A percentile compares a stretch with the other conserved stretches of the same genome.
Evolutionary conservation across 2,113 vertebrate genomes (phyloP).

Genomic region (Onychostruthus taczanowskii): DNA sequence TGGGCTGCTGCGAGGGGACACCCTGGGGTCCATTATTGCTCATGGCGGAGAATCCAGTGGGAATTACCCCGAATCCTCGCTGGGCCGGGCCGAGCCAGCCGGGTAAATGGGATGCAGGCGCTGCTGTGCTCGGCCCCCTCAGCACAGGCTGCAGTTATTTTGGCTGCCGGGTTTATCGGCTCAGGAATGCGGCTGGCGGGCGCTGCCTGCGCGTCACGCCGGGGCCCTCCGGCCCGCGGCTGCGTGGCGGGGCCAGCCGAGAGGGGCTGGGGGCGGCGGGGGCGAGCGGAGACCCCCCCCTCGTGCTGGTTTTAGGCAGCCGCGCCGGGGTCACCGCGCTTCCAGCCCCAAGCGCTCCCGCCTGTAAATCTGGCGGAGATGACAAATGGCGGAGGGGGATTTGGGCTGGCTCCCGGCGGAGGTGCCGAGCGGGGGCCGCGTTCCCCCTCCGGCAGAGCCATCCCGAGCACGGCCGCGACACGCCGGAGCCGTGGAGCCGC

Average conservation of each 20-base stretch:
- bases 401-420: not conserved
- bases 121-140: not conserved
- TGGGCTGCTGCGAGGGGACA: accelerated
- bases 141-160: constrained; percentile 4
- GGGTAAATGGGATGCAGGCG: not conserved
- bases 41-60: accelerated
- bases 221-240: not conserved
- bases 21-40: not conserved
- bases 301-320: not conserved
- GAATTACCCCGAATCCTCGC: not conserved
- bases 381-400: not conserved
- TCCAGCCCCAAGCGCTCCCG: not conserved
- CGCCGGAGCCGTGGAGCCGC: not conserved
- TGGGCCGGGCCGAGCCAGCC: not conserved
- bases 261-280: not conserved
- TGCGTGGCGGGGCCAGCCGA: not conserved
- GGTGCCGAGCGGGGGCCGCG: not conserved
- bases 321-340: not conserved
- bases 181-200: constrained; percentile 47
- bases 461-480: not conserved
- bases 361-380: not conserved
- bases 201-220: not conserved
- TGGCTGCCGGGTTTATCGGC: constrained; percentile 44
- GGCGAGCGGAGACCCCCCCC: not conserved
- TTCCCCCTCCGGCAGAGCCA: not conserved